Conservation (phyloP, 2,113 vertebrate genomes). For the Lanius collurio region DNA sequence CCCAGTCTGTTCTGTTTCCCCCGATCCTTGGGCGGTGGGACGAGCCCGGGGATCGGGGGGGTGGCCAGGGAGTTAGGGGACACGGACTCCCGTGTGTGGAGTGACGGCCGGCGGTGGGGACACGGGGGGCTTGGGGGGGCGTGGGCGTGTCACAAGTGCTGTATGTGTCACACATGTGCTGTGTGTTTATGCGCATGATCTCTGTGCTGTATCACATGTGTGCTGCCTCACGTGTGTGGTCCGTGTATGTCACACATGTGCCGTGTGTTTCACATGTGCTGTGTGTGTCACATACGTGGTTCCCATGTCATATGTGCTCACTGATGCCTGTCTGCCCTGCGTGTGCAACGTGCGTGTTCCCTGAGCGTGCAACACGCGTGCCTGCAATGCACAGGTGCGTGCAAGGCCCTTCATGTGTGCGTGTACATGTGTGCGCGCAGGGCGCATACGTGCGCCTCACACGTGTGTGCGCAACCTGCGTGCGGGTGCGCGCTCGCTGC, state of each 20-base stretch:
- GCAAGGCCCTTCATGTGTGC: background rate
- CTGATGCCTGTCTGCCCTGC: background rate
- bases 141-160: background rate
- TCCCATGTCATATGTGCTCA: background rate
- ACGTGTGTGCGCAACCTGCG: background rate
- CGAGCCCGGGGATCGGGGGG: background rate
- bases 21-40: background rate
- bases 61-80: background rate
- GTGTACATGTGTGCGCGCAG: background rate
- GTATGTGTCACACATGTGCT: no score
- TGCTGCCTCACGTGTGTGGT: background rate
- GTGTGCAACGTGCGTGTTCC: background rate
- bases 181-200: background rate
- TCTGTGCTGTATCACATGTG: background rate
- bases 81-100: no score
- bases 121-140: background rate
- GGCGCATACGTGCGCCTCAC: background rate
- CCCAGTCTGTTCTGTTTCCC: background rate
- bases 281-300: background rate
- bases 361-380: background rate
- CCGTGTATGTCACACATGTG: background rate
- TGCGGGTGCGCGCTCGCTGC: background rate
- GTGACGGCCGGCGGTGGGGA: background rate
- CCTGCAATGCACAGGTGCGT: background rate
- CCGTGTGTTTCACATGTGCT: background rate